Conservation (phyloP, 2,888 invertebrate genomes). For the Biston betularia region DNA sequence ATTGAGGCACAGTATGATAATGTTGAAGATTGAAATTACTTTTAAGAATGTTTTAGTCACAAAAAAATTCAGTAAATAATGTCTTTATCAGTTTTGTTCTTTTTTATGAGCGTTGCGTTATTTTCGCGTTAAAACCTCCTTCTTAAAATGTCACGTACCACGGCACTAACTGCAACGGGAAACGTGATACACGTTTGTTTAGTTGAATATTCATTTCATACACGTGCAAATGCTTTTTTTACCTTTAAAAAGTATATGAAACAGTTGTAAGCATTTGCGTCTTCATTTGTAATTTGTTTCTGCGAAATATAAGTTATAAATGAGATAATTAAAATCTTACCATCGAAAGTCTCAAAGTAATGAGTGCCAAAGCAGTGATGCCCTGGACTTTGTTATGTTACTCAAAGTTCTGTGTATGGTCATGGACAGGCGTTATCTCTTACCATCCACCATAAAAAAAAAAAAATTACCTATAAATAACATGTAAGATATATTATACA, state of each 20-base stretch:
- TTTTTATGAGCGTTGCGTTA: slow-evolving; percentile 22
- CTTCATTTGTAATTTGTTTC: too few relatives aligned
- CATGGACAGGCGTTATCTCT: too few relatives aligned
- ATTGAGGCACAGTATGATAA: background rate
- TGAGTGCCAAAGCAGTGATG: too few relatives aligned
- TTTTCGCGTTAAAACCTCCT: slow-evolving; percentile 28
- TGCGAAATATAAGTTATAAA: too few relatives aligned
- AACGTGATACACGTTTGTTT: slow-evolving; percentile 34
- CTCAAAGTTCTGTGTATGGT: too few relatives aligned
- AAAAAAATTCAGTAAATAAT: slow-evolving; percentile 31
- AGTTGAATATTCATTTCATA: background rate
- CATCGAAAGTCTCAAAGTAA: too few relatives aligned
- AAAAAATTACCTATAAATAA: too few relatives aligned
- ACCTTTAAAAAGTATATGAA: background rate
- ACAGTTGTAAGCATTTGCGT: too few relatives aligned
- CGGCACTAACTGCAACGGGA: slow-evolving; percentile 29
- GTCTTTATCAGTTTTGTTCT: slow-evolving; percentile 24
- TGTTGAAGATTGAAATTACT: background rate
- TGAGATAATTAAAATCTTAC: too few relatives aligned
- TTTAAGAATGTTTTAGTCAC: slow-evolving; percentile 5
- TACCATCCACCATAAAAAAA: too few relatives aligned
- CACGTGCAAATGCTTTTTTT: background rate
- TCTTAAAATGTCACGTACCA: slow-evolving; percentile 41
- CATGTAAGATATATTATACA: too few relatives aligned
- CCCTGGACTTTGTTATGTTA: too few relatives aligned